phyloP scores from a whole-genome alignment of 2,888 invertebrate species.

The Acronicta alni region DNA sequence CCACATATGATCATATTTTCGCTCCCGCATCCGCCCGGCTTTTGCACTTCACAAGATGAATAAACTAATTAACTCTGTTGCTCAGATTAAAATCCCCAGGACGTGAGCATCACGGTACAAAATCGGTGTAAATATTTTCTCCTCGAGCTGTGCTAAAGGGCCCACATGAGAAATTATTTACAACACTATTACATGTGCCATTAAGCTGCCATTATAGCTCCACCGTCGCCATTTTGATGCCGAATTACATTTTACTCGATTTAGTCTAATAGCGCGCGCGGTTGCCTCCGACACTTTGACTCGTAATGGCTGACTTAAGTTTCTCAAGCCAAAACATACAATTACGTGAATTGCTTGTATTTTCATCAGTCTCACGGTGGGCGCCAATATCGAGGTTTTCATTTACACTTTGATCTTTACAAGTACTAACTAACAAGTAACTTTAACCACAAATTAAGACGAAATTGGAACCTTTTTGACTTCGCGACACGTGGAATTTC shows the following conservation, averaged over 20 bases:
- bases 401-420: slow-evolving; percentile 13
- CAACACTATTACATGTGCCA: slow-evolving; percentile 75
- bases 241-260: slow-evolving; percentile 74
- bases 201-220: slow-evolving; percentile 69
- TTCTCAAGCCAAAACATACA: slow-evolving; percentile 51
- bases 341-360: slow-evolving; percentile 43
- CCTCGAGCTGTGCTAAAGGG: slow-evolving; percentile 25
- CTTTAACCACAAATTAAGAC: slow-evolving; percentile 23
- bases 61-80: slow-evolving; percentile 52
- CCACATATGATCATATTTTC: slow-evolving; percentile 14
- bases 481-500: slow-evolving; percentile 29
- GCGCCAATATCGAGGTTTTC: slow-evolving; percentile 53
- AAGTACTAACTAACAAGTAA: slow-evolving; percentile 17
- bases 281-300: slow-evolving; percentile 63
- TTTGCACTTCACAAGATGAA: slow-evolving; percentile 40
- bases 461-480: slow-evolving; percentile 25
- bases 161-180: slow-evolving; percentile 67
- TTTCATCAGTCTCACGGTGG: slow-evolving; percentile 59
- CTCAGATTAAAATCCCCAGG: slow-evolving; percentile 37
- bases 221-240: slow-evolving; percentile 70
- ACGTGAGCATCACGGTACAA: slow-evolving; percentile 18
- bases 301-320: slow-evolving; percentile 63
- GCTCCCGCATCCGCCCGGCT: slow-evolving; percentile 13
- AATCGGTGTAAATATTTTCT: slow-evolving; percentile 50
- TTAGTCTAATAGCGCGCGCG: slow-evolving; percentile 72